Base-by-base conservation (phyloP, 2,113 vertebrate species). In the Solea senegalensis region DNA sequence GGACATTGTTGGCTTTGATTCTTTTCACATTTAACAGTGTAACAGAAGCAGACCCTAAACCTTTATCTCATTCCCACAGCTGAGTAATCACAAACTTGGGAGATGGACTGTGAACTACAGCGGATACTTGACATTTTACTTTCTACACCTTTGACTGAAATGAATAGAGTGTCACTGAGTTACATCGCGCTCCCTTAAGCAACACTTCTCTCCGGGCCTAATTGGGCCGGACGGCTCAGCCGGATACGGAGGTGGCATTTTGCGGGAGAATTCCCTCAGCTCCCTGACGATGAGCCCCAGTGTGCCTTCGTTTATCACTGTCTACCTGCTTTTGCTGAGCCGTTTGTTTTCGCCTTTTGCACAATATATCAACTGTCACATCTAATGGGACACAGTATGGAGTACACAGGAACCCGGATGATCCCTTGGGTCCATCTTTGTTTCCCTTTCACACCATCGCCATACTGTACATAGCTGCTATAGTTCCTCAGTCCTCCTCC, bases 361-460 rank as follows among this genome's bases (percentile, higher is more conserved):
- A 84, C 85, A 86, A 91, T 93, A 93, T 84, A 93, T 87, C 93
- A 93, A 86, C 91, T 94, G 92, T 88, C 94, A 92, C 85, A 80
- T 90, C 78, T 91, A 91, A 92, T 91, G 81, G 90, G 82, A 73
- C 68, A 61, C 82, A 68, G 82, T 69, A 69, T 75, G 62, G 84
- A 74, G 82, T 58, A 84, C 74, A 80, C 54, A 66, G 69, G 72
- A 72, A 72, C 58, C 75, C 70, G 2, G 70, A 70, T 15, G 27
- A 67, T 90, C 89, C 88, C 90, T 21, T 64, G 82, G 84, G 89
- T 64, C 75, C 69, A 26, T 82, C 85, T 85, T 79, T 81, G 76
- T 83, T 81, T 89, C 84, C 76, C 58, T 71, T 84, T 77, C 67
- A 21, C 72, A 75, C 78, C 77, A 73, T 59, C 49, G 69, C 78